phyloP scores from a whole-genome alignment of 2,113 vertebrate species.

The Dicentrarchus labrax region DNA sequence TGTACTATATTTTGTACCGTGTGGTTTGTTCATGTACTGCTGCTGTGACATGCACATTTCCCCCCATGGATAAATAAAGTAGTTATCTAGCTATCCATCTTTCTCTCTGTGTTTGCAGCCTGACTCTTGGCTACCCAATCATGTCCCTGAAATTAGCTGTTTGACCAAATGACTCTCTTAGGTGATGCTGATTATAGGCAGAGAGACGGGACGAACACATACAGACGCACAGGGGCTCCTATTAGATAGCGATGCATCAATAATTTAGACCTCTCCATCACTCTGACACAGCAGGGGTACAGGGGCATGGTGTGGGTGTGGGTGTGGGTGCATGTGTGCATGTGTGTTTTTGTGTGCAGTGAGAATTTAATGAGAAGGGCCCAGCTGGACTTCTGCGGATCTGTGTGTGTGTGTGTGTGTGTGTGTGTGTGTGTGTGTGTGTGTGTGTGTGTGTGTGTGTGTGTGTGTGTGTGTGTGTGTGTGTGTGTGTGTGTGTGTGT shows the following conservation, averaged over 20 bases:
- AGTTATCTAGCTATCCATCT: not conserved
- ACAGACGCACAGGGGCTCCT: conserved; percentile 48
- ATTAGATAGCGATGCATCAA: conserved; percentile 79
- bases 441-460: conserved; percentile 10
- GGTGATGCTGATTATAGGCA: conserved; percentile 53
- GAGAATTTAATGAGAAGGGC: conserved; percentile 62
- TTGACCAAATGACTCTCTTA: conserved; percentile 56
- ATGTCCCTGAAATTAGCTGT: conserved; percentile 57
- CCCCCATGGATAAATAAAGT: not conserved
- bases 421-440: conserved; percentile 8
- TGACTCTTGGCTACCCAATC: conserved; percentile 39
- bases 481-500: conserved; percentile 9
- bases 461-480: conserved; percentile 8
- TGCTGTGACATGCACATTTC: not conserved
- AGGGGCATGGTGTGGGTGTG: conserved; percentile 17
- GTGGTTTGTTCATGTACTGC: not conserved
- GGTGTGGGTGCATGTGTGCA: not conserved
- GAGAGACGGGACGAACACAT: conserved; percentile 45
- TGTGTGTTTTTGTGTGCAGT: not conserved
- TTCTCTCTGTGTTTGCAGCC: conserved; percentile 4
- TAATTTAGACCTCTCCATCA: conserved; percentile 79
- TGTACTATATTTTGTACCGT: not conserved
- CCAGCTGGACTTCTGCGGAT: conserved; percentile 65
- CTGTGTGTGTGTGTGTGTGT: conserved; percentile 10
- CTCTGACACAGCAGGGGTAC: conserved; percentile 66